Conservation (phyloP, 2,113 vertebrate genomes). For the Platysternon megacephalum region DNA sequence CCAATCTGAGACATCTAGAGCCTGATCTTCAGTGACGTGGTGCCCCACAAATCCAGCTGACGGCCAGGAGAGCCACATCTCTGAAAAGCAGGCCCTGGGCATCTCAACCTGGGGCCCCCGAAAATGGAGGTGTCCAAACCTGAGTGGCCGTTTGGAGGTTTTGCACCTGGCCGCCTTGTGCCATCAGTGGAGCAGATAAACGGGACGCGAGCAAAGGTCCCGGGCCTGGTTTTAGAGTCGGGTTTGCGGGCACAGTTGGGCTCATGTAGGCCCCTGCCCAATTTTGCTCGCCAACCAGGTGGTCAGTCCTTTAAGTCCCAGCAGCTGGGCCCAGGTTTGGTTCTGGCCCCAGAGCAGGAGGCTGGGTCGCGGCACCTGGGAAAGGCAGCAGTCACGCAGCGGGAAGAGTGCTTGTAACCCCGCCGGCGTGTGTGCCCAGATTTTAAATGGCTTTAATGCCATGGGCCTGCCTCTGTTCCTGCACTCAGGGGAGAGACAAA, state of each 20-base stretch:
- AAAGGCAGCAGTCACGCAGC: too few relatives aligned
- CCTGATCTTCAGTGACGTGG: too few relatives aligned
- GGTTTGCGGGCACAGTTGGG: neutral
- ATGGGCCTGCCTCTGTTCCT: neutral
- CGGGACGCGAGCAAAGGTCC: neutral
- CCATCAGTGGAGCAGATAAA: neutral
- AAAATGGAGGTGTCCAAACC: neutral
- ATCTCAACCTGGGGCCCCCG: neutral
- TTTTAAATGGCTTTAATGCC: neutral
- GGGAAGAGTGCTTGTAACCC: neutral
- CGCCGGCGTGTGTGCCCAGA: neutral
- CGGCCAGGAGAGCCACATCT: neutral
- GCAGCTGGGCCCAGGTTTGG: too few relatives aligned
- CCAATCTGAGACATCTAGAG: neutral
- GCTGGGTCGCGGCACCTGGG: neutral
- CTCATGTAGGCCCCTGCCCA: neutral
- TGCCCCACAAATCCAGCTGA: neutral
- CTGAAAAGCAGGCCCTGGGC: neutral
- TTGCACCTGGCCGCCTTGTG: neutral
- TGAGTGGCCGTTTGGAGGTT: too few relatives aligned
- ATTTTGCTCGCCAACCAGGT: neutral
- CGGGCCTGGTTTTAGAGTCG: neutral
- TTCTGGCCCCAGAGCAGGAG: too few relatives aligned
- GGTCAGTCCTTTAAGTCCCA: too few relatives aligned
- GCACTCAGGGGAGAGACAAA: neutral